Conservation (phyloP, 1,140 invertebrate genomes). For the Sarcophaga bullata region DNA sequence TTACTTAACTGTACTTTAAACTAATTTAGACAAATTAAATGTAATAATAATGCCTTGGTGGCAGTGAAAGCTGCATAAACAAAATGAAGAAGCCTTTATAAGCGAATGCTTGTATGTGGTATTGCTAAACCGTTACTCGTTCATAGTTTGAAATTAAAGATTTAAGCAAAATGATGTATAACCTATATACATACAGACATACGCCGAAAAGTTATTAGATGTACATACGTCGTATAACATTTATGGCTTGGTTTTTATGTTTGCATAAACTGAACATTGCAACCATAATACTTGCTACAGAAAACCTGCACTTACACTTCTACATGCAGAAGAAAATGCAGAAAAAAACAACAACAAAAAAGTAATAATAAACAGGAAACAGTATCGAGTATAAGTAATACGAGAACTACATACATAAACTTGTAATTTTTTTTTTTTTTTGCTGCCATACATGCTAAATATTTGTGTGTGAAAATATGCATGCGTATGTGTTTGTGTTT, state of each 20-base stretch:
- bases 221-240: not conserved
- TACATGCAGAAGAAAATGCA: not conserved
- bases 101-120: too few relatives aligned
- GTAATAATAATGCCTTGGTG: too few relatives aligned
- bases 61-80: too few relatives aligned
- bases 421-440: too few relatives aligned
- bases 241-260: slow-evolving; percentile 33
- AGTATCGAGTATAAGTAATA: not conserved
- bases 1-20: too few relatives aligned
- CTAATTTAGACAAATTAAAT: too few relatives aligned
- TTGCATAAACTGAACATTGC: not conserved
- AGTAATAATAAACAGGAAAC: not conserved
- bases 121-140: too few relatives aligned
- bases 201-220: not conserved
- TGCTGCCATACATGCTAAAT: not conserved
- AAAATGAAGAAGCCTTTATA: too few relatives aligned
- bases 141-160: not conserved
- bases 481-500: not conserved
- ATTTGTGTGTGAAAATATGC: not conserved
- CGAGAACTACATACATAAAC: not conserved
- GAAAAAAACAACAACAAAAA: not conserved
- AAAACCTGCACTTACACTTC: too few relatives aligned
- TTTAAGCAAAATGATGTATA: not conserved
- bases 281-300: too few relatives aligned
- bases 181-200: not conserved